Evolutionary conservation across 2,888 invertebrate genomes (phyloP).

Genomic region (Ceramica pisi): DNA sequence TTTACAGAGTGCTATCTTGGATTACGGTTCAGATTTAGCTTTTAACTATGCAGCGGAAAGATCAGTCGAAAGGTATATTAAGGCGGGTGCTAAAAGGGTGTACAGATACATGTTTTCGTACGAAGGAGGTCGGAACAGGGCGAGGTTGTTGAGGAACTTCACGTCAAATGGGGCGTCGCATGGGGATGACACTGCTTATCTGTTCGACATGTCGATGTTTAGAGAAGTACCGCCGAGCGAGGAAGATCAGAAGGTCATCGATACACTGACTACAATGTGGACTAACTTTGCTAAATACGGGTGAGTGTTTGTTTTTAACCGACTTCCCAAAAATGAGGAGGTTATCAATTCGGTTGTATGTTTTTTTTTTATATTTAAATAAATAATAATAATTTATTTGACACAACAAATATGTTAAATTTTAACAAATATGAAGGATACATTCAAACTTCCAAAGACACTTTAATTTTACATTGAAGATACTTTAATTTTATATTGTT

Average conservation of each 20-base stretch:
- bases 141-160: slow-evolving; percentile 7
- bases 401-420: too few species aligned
- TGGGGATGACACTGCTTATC: slow-evolving; percentile 23
- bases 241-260: slow-evolving; percentile 40
- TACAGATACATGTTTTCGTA: slow-evolving; percentile 35
- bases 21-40: slow-evolving; percentile 41
- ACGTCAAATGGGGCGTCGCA: slow-evolving; percentile 28
- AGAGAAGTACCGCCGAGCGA: slow-evolving; percentile 3
- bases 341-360: too few species aligned
- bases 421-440: too few species aligned
- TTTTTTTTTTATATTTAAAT: too few species aligned
- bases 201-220: slow-evolving; percentile 23
- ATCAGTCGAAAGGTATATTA: slow-evolving; percentile 26
- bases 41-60: slow-evolving; percentile 13
- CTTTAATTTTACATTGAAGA: too few species aligned
- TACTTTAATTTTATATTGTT: too few species aligned
- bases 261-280: slow-evolving; percentile 40
- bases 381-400: too few species aligned
- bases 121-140: slow-evolving; percentile 36
- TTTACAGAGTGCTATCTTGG: slow-evolving; percentile 17
- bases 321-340: too few species aligned
- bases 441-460: too few species aligned
- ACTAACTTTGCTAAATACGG: slow-evolving; percentile 52
- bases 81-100: slow-evolving; percentile 14
- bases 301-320: slow-evolving; percentile 21